Evolutionary conservation across 2,113 vertebrate species (phyloP), one percentile per base, ranked within the genome.

Genomic region (Puntigrus tetrazona): DNA sequence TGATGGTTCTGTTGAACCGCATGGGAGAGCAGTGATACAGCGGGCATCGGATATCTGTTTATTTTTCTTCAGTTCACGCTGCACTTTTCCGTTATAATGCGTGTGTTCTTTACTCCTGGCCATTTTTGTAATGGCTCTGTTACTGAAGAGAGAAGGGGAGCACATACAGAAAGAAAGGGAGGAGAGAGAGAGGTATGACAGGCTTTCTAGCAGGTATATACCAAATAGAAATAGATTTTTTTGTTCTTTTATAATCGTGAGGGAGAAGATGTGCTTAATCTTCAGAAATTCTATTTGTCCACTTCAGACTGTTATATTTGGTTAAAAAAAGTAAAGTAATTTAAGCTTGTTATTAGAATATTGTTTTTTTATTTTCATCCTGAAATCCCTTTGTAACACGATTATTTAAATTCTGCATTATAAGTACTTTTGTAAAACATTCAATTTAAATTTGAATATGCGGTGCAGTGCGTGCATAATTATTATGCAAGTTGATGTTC

Each of bases 41-140:
- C 38, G 67, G 38, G 25, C 38, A 67, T 31, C 9, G 78, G 78
- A 47, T 59, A 25, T 80, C 2, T 47, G 27, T 67, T 84, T 67
- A 77, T 77, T 84, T 45, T 65, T 36, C 29, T 50, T 50, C 57
- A 16, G 6, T 38, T 63, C 22, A 38, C 36, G 11, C 72, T 29
- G 16, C 41, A 80, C 78, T 27, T 25, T 45, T 80, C 38, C 67
- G 57, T 41, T 45, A 43, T 63, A 63, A 31, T 11, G 27, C 34
- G 63, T 45, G 34, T 59, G 25, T n/a, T 70, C 11, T 63, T 59
- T 36, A 57, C 76, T 43, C 25, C 41, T 22, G 76, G 9, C 7
- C 7, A 59, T 67, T 52, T 78, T 59, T 50, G 59, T 69, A 52
- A 52, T 69, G 29, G 7, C 31, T 70, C 38, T 59, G 18, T 41